Conservation (phyloP, 2,797 vertebrate genomes). For the Carapus acus region DNA sequence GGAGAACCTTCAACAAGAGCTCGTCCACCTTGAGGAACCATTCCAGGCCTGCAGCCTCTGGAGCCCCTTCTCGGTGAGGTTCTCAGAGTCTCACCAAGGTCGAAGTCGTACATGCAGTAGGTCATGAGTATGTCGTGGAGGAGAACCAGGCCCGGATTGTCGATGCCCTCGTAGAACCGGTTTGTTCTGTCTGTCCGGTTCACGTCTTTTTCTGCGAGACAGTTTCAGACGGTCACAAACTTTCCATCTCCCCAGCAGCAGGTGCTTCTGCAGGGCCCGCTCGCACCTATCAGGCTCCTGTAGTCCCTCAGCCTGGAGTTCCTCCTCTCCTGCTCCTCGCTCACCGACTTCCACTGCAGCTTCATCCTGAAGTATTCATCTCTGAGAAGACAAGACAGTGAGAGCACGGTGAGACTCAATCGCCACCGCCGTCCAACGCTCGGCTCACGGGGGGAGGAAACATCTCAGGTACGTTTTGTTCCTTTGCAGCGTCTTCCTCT, state of each 20-base stretch:
- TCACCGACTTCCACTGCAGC: constrained; percentile 96
- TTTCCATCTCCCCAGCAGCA: too few species aligned
- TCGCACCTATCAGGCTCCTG: constrained; percentile 87
- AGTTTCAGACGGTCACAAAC: constrained; percentile 9
- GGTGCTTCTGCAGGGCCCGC: not conserved
- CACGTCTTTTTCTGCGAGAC: constrained; percentile 87
- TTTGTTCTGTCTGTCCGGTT: constrained; percentile 95
- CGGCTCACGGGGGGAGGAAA: too few species aligned
- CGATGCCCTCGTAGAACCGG: constrained; percentile 90
- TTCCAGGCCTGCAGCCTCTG: too few species aligned
- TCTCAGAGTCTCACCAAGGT: constrained; percentile 82
- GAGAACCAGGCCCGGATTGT: constrained; percentile 90
- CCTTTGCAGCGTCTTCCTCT: constrained; percentile 83
- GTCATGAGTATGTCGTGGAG: constrained; percentile 98
- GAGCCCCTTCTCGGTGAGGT: not conserved
- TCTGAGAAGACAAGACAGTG: constrained; percentile 57
- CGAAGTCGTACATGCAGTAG: constrained; percentile 97
- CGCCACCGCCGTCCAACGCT: too few species aligned
- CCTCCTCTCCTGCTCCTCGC: constrained; percentile 91
- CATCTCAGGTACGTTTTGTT: constrained; percentile 77
- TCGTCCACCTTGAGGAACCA: too few species aligned
- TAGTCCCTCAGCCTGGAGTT: constrained; percentile 92
- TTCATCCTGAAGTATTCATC: constrained; percentile 99
- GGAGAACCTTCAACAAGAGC: not conserved
- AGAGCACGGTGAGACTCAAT: not conserved